Evolutionary conservation across 2,888 invertebrate genomes (phyloP).

Genomic region (Drosophila robusta): DNA sequence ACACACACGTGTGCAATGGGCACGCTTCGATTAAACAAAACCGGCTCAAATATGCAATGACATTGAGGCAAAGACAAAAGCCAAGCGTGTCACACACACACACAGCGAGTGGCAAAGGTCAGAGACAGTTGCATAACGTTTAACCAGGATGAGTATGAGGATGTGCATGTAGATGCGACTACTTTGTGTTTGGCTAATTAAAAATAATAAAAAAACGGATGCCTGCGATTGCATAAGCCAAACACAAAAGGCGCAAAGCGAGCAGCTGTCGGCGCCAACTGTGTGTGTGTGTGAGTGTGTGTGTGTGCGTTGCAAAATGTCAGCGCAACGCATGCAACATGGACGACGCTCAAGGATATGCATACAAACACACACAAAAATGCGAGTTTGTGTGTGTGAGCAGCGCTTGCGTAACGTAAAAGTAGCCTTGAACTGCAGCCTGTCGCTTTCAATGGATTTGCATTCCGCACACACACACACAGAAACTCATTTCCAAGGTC

Average conservation of each 20-base stretch:
- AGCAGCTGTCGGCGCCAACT: slow-evolving; percentile 32
- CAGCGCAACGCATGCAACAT: slow-evolving; percentile 69
- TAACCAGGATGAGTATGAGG: slow-evolving; percentile 11
- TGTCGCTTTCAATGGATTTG: slow-evolving; percentile 81
- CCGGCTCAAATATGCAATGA: slow-evolving; percentile 76
- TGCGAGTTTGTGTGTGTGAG: slow-evolving; percentile 48
- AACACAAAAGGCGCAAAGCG: slow-evolving; percentile 4
- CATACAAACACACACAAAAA: slow-evolving; percentile 32
- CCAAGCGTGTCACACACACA: slow-evolving; percentile 28
- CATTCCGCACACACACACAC: slow-evolving; percentile 60
- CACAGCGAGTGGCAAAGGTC: slow-evolving; percentile 36
- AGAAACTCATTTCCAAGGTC: slow-evolving; percentile 37
- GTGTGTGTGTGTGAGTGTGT: slow-evolving; percentile 2
- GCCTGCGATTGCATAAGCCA: slow-evolving; percentile 41
- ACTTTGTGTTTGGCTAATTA: slow-evolving; percentile 45
- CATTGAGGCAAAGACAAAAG: slow-evolving; percentile 73
- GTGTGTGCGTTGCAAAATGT: slow-evolving; percentile 50
- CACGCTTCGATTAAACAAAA: slow-evolving; percentile 77
- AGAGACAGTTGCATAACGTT: slow-evolving; percentile 44
- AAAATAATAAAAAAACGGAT: slow-evolving; percentile 14
- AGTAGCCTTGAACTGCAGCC: slow-evolving; percentile 80
- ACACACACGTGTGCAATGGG: slow-evolving; percentile 20
- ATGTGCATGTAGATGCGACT: slow-evolving; percentile 4
- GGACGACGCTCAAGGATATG: slow-evolving; percentile 67
- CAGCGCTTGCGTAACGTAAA: slow-evolving; percentile 78